Percentiles rank a stretch among this genome's conserved stretches.
Conservation (phyloP, 2,888 invertebrate species). For the Drosophila recens region DNA sequence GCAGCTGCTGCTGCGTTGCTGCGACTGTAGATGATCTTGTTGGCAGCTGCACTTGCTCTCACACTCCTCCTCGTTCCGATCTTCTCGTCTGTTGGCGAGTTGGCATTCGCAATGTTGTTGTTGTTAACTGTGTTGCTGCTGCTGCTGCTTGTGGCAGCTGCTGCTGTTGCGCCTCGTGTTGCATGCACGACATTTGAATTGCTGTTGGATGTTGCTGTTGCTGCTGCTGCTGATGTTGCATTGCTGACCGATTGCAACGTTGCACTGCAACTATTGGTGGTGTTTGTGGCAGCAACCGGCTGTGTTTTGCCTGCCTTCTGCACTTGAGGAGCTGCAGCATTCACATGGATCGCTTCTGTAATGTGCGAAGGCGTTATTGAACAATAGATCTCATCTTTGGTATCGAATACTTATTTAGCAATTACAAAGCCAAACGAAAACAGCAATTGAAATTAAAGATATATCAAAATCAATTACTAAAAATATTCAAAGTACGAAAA, state of each 20-base stretch:
- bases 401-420: background rate
- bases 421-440: background rate
- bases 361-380: slow-evolving; percentile 1
- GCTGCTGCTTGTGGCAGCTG: slow-evolving; percentile 48
- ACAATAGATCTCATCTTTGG: background rate
- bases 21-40: slow-evolving; percentile 85
- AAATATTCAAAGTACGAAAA: no score
- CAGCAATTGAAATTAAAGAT: no score
- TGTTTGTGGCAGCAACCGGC: slow-evolving; percentile 20
- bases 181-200: slow-evolving; percentile 67
- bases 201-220: slow-evolving; percentile 13
- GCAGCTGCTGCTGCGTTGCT: slow-evolving; percentile 75
- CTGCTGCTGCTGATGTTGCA: slow-evolving; percentile 26
- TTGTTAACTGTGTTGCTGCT: slow-evolving; percentile 43
- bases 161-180: slow-evolving; percentile 74
- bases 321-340: slow-evolving; percentile 30
- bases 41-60: slow-evolving; percentile 84
- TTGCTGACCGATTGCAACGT: slow-evolving; percentile 27
- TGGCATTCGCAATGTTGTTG: slow-evolving; percentile 55
- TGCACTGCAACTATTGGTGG: slow-evolving; percentile 31
- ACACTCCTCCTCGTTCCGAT: slow-evolving; percentile 87
- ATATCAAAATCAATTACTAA: no score
- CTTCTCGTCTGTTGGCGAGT: slow-evolving; percentile 84
- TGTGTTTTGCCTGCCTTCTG: slow-evolving; percentile 55
- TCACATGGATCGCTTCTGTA: slow-evolving; percentile 46